Evolutionary conservation across 2,888 invertebrate genomes (phyloP), one percentile per base, ranked within the genome.

Genomic region (Subacronicta megacephala): DNA sequence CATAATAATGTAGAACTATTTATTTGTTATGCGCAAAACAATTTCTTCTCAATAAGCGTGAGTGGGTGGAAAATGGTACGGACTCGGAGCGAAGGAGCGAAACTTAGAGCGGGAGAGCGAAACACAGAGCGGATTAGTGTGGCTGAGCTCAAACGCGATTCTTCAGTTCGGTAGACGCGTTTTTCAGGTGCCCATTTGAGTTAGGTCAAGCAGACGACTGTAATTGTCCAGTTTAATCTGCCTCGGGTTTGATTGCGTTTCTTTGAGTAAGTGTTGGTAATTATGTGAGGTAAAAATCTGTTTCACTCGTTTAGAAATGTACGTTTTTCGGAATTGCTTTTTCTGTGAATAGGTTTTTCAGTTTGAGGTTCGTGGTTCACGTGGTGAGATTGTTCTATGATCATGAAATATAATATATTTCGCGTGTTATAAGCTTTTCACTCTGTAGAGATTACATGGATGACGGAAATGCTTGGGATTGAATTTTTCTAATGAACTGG

Each of bases 41-140:
- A 35, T 16, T 13, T 13, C 18, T 52, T 35, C 35, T 16, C 13
- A 5, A 44, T 6, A 15, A 50, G 38, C 46, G 52, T 41, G 46
- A 61, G 50, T 72, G 13, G 46, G 44, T 41, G 20, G 45, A 44
- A 53, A 72, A 31, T 18, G 37, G 44, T 72, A 20, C 31, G 55
- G 23, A 43, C 62, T 67, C 26, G 36, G 31, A 15, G 20, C n/a
- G 20, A 26, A 26, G 40, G 38, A 15, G 20, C n/a, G n/a, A 31
- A 31, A 43, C 55, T 67, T 31, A 29, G 38, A 15, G 17, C n/a
- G 17, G 7, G 49, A 12, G 17, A 51, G 46, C 26, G 37, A 50
- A 51, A 46, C 53, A 50, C 15, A 53, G 62, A 43, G 45, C 42
- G 41, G 50, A 72, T 68, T 72, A 67, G 37, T 53, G 40, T 45